Evolutionary conservation across 2,797 vertebrate species (phyloP).

Genomic region (Alectoris magna): DNA sequence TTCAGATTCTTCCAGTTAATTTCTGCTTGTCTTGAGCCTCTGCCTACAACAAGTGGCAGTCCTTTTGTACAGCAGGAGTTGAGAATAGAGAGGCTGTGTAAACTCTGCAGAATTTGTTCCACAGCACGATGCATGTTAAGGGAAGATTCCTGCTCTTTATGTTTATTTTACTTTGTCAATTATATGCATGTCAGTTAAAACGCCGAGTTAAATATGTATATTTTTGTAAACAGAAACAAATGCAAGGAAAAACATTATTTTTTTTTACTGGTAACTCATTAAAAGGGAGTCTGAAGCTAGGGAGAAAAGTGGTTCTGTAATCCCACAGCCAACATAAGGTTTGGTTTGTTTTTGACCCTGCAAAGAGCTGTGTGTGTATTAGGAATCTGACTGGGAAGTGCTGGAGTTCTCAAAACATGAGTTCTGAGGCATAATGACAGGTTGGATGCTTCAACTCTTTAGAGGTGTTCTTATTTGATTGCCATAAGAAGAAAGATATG

Average conservation of each 20-base stretch:
- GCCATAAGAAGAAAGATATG: rapidly evolving
- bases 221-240: neutral
- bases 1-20: neutral
- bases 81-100: neutral
- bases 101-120: neutral
- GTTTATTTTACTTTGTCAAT: neutral
- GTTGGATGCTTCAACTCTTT: neutral
- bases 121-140: rapidly evolving
- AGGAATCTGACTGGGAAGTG: neutral
- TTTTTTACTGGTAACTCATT: neutral
- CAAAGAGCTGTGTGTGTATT: neutral
- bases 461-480: neutral
- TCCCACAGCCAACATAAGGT: neutral
- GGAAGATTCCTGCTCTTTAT: neutral
- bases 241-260: neutral
- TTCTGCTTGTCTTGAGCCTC: neutral
- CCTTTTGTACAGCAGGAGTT: neutral
- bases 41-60: neutral
- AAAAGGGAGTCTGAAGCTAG: neutral
- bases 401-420: neutral
- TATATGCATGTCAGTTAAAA: neutral
- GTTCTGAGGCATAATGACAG: neutral
- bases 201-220: neutral
- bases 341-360: neutral
- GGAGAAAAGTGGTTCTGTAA: neutral